Evolutionary conservation across 2,113 vertebrate species (phyloP).

Genomic region (Notiomystis cincta): DNA sequence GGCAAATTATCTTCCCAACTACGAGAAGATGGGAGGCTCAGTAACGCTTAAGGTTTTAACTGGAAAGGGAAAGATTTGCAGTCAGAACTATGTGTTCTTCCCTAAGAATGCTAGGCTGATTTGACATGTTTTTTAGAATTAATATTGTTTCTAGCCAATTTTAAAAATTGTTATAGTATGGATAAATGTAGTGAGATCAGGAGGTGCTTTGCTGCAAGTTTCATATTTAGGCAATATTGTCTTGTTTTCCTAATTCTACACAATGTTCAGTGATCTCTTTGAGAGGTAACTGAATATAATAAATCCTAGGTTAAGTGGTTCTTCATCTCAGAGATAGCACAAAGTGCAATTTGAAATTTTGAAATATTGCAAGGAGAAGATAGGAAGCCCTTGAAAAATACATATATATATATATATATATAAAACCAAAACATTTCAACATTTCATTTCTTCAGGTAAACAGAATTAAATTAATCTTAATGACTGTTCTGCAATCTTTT

Average conservation of each 20-base stretch:
- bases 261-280: background rate
- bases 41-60: background rate
- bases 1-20: background rate
- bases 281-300: conserved; percentile 6
- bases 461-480: conserved; percentile 47
- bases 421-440: conserved; percentile 30
- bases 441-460: conserved; percentile 34
- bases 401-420: background rate
- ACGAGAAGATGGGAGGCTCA: background rate
- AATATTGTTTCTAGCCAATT: background rate
- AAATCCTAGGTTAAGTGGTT: conserved; percentile 16
- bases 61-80: background rate
- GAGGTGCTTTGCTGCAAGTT: conserved; percentile 8
- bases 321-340: conserved; percentile 18
- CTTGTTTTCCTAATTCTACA: conserved; percentile 25
- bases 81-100: background rate
- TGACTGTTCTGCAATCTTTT: background rate
- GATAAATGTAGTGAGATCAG: background rate
- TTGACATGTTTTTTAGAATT: background rate
- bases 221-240: background rate
- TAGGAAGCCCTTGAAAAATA: background rate
- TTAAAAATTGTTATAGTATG: background rate
- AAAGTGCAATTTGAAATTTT: conserved; percentile 40
- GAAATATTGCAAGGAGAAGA: conserved; percentile 33
- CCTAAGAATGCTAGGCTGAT: background rate